Percentiles rank a stretch among this genome's conserved stretches.
Evolutionary conservation across 2,113 vertebrate species (phyloP).

Genomic region (Cinclus mexicanus): DNA sequence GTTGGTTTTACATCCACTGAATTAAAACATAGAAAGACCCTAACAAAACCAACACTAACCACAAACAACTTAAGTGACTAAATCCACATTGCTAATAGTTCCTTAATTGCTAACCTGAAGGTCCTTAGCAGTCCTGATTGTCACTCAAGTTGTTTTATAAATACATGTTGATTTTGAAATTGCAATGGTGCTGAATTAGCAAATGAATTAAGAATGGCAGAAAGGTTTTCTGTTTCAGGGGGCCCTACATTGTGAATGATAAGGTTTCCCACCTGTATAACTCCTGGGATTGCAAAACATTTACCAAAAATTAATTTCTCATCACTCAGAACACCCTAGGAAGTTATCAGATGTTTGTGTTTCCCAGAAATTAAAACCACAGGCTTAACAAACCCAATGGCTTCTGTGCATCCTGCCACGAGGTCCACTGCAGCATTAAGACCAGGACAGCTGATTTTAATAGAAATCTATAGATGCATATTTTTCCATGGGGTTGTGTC

Average conservation of each 20-base stretch:
- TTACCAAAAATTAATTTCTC: constrained; percentile 41
- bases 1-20: neutral
- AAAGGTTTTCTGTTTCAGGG: neutral
- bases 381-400: neutral
- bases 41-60: neutral
- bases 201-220: neutral
- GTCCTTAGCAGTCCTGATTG: neutral
- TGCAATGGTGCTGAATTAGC: neutral
- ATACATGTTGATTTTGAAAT: constrained; percentile 15
- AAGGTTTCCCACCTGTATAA: neutral
- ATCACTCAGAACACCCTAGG: neutral
- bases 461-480: neutral
- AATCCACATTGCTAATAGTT: constrained; percentile 7
- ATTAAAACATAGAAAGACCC: neutral
- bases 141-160: constrained; percentile 11
- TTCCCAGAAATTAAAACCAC: neutral
- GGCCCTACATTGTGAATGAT: neutral
- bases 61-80: neutral
- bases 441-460: neutral
- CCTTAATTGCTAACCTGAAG: constrained; percentile 5
- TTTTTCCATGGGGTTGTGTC: neutral
- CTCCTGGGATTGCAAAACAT: constrained; percentile 4
- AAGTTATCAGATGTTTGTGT: neutral
- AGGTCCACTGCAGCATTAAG: neutral
- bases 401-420: neutral